phyloP scores from a whole-genome alignment of 2,113 vertebrate genomes.

The Tachycineta bicolor region DNA sequence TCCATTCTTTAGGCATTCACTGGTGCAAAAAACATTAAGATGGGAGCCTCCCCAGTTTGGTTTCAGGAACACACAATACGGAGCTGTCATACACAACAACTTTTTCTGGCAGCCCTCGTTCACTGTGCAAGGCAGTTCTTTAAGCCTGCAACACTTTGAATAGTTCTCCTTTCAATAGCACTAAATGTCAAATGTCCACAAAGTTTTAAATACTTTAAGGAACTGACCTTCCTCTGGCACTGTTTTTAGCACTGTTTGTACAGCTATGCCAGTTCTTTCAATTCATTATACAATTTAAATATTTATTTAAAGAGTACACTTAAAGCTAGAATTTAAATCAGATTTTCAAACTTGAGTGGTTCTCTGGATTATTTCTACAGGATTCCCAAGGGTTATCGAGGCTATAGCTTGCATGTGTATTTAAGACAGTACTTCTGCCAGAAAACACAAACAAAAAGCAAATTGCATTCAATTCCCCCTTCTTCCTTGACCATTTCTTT shows the following conservation, averaged over 20 bases:
- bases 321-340: neutral
- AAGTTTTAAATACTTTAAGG: neutral
- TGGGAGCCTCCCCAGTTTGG: neutral
- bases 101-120: neutral
- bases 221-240: neutral
- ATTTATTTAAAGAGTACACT: neutral
- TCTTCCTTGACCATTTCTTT: neutral
- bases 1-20: neutral
- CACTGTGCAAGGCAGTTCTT: neutral
- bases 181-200: neutral
- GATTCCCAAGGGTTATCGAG: conserved; percentile 19
- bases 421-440: conserved; percentile 27
- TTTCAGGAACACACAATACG: neutral
- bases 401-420: neutral
- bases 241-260: neutral
- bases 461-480: neutral
- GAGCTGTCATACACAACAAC: neutral
- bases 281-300: neutral
- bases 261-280: neutral
- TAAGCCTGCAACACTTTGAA: neutral
- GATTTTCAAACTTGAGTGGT: neutral
- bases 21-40: neutral
- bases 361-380: conserved; percentile 27
- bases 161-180: neutral
- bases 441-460: conserved; percentile 47